Base-by-base conservation (phyloP, 1,140 invertebrate genomes). In the Myzus persicae region DNA sequence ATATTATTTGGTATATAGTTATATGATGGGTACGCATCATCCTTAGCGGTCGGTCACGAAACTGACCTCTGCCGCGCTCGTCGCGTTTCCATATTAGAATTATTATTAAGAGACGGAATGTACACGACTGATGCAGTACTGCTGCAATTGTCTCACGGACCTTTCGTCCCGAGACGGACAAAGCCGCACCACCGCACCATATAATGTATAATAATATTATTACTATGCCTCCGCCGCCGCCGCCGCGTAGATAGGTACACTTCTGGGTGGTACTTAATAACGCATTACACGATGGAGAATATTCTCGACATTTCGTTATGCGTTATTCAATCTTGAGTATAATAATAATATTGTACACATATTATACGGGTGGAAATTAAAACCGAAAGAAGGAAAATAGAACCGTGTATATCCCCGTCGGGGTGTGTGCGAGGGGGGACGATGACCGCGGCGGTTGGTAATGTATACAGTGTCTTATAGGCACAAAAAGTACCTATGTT, bases 231-330 rank as follows among this genome's bases (percentile, higher is more conserved):
- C n/a, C 9, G 46, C 46, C 46, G 22, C 51, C 48, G 20, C 54
- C 54, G 59, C n/a, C 24, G 6, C 26, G 48, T 48, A 36, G 8
- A 54, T 36, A 36, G 48, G 48, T 48, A 36, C 26, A 90, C 89
- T 90, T 90, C 89, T 90, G 89, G 89, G 89, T 90, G 89, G 89
- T 90, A 90, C 84, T 85, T 85, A 85, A 85, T 85, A 85, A 85
- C 26, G 84, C 84, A 85, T 85, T 85, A 85, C n/a, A 76, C 26
- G 84, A n/a, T 5, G 42, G 40, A 85, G 31, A 18, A 76, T 76
- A 76, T 76, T 85, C 31, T 85, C 40, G 31, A 85, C 84, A 40
- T 44, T 44, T 85, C 31, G 22, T 85, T 31, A 44, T 44, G 84
- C 31, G 24, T 31, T 44, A 85, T 85, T 85, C 84, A 85, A 85